phyloP scores from a whole-genome alignment of 2,797 vertebrate genomes.

The Pseudochirops cupreus region DNA sequence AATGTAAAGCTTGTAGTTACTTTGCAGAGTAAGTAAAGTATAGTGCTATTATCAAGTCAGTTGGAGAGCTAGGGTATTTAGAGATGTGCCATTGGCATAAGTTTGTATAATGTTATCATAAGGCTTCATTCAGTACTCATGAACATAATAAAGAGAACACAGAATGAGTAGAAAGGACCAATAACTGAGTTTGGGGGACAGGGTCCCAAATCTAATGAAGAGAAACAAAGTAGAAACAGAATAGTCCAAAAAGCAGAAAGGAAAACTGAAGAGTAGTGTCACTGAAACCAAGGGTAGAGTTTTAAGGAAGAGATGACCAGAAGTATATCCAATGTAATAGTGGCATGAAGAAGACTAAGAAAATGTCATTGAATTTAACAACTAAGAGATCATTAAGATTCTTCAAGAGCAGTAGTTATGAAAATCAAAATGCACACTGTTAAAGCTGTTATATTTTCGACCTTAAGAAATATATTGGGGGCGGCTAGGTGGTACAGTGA shows the following conservation, averaged over 20 bases:
- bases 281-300: conserved; percentile 11
- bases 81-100: too few relatives aligned
- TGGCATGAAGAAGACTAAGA: background rate
- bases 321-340: background rate
- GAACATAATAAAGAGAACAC: too few relatives aligned
- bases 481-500: too few relatives aligned
- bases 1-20: too few relatives aligned
- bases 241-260: background rate
- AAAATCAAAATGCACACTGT: background rate
- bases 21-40: too few relatives aligned
- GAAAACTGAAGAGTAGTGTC: background rate
- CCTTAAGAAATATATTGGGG: too few relatives aligned
- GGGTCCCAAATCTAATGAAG: background rate
- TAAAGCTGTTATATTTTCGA: background rate
- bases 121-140: too few relatives aligned
- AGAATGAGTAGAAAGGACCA: too few relatives aligned
- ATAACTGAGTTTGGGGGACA: background rate
- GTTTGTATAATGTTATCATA: too few relatives aligned
- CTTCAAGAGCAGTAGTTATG: background rate
- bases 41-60: too few relatives aligned
- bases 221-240: background rate
- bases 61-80: too few relatives aligned
- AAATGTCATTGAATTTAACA: background rate
- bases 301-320: background rate
- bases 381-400: background rate